phyloP scores from a whole-genome alignment of 2,888 invertebrate species.

The Folsomia manolachei region DNA sequence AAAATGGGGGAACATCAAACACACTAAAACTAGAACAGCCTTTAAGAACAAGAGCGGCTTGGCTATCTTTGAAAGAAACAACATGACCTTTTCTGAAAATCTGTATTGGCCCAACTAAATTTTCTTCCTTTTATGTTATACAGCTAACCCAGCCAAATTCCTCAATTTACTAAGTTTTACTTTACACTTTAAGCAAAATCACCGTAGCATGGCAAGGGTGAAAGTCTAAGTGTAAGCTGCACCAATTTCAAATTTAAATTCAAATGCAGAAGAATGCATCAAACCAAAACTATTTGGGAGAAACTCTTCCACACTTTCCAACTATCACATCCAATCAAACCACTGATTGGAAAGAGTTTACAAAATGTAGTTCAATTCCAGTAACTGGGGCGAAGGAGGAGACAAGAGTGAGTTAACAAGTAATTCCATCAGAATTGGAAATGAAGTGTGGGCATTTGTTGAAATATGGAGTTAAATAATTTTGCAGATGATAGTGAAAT shows the following conservation, averaged over 20 bases:
- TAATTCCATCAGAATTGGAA: neutral
- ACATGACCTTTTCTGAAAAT: neutral
- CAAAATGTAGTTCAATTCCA: neutral
- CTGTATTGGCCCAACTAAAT: neutral
- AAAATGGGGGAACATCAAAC: no score
- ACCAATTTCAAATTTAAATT: neutral
- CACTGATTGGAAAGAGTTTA: neutral
- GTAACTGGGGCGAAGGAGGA: neutral
- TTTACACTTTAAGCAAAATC: neutral
- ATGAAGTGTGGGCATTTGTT: neutral
- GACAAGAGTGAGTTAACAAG: neutral
- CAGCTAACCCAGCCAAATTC: no score
- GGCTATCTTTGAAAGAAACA: neutral
- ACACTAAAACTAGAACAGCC: neutral
- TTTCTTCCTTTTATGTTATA: neutral
- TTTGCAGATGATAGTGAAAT: conserved; percentile 1
- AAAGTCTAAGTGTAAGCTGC: no score
- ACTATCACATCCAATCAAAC: neutral
- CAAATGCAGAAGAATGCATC: neutral
- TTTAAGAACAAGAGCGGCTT: neutral
- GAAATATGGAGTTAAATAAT: conserved; percentile 5
- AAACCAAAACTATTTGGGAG: neutral
- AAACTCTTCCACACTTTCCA: neutral
- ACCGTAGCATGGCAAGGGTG: neutral
- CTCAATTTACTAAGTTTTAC: no score